Percentiles rank a stretch among this genome's conserved stretches.
phyloP scores from a whole-genome alignment of 2,113 vertebrate genomes.

The Semnornis frantzii region DNA sequence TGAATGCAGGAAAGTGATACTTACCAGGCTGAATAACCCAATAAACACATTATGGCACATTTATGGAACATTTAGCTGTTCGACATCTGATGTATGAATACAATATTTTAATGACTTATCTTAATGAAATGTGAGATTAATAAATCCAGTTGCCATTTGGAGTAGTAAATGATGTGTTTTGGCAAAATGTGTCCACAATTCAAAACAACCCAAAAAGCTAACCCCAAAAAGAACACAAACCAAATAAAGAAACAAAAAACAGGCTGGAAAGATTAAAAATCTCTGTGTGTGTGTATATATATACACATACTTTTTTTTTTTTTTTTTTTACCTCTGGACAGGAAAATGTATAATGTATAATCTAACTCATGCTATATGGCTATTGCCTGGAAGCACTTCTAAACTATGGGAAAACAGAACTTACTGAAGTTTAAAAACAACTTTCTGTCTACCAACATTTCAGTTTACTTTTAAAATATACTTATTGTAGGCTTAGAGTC shows the following conservation, averaged over 20 bases:
- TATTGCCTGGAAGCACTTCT: neutral
- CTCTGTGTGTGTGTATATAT: too few species aligned
- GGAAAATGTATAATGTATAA: slow-evolving; percentile 33
- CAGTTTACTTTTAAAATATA: neutral
- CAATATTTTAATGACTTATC: neutral
- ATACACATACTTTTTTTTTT: too few species aligned
- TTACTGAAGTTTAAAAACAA: slow-evolving; percentile 14
- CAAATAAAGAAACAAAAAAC: neutral
- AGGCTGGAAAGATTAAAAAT: neutral
- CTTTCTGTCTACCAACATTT: neutral
- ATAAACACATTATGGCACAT: neutral
- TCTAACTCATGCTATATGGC: neutral
- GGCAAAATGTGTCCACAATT: neutral
- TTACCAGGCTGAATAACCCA: neutral
- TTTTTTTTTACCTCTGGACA: neutral
- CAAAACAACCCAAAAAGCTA: too few species aligned
- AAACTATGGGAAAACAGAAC: slow-evolving; percentile 27
- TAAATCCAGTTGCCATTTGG: neutral
- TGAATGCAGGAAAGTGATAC: neutral
- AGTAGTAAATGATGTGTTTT: neutral
- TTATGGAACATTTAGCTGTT: neutral
- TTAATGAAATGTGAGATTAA: neutral
- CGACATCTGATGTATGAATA: neutral
- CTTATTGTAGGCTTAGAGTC: neutral
- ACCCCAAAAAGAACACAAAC: too few species aligned